phyloP scores from a whole-genome alignment of 2,113 vertebrate species.

The Clupea harengus region DNA sequence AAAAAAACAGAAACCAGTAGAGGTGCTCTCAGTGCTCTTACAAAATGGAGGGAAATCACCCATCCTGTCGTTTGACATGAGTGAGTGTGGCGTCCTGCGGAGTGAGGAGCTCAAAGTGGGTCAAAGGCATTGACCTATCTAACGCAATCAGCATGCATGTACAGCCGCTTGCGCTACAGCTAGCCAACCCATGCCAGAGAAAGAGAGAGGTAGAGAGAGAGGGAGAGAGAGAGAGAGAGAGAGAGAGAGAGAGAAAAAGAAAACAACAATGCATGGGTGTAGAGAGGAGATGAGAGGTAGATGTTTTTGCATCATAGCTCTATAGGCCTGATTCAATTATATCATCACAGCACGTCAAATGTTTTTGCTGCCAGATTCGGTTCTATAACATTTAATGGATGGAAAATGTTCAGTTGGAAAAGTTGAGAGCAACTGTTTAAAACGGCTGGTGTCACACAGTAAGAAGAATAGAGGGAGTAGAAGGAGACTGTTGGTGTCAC shows the following conservation, averaged over 20 bases:
- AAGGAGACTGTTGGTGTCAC: too few relatives aligned
- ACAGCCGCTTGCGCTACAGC: constrained; percentile 28
- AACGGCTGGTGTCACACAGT: background rate
- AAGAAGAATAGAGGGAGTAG: too few relatives aligned
- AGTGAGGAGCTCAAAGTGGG: constrained; percentile 66
- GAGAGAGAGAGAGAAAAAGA: background rate
- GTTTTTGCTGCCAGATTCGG: background rate
- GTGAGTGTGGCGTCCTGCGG: constrained; percentile 60
- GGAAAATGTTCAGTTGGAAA: constrained; percentile 1
- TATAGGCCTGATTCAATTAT: background rate
- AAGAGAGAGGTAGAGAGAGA: background rate
- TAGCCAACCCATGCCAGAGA: background rate
- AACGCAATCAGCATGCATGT: constrained; percentile 57
- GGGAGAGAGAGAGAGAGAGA: background rate
- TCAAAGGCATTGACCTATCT: constrained; percentile 68
- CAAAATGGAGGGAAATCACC: constrained; percentile 62
- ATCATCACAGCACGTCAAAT: background rate
- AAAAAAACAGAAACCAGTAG: constrained; percentile 2
- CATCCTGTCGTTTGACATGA: constrained; percentile 77
- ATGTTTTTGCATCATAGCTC: background rate
- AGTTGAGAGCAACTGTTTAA: background rate
- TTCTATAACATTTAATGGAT: background rate
- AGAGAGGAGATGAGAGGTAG: background rate
- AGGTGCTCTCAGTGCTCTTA: background rate
- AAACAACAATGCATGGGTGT: background rate